Base-by-base conservation (phyloP, 2,888 invertebrate species). In the Drosophila melanosoma region DNA sequence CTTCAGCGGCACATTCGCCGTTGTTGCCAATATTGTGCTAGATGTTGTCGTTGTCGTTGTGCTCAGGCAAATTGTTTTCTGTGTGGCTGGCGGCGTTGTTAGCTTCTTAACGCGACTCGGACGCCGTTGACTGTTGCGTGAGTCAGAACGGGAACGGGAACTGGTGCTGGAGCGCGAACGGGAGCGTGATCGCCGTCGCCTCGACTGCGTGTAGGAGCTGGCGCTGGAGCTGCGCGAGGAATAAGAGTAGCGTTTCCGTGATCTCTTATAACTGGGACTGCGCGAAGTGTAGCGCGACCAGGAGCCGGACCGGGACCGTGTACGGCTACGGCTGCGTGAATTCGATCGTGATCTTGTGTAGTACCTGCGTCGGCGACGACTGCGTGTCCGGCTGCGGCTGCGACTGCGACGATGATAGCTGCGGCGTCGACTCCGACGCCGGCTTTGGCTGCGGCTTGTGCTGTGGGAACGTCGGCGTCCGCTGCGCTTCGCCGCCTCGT, bases 301-400 rank as follows among this genome's bases (percentile, higher is more conserved):
- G 6, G 93, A 93, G 73, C 91, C 73, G 0, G 91, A 89, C 5
- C 85, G 79, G 20, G 69, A 74, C 15, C 87, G 83, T 62, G 92
- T 93, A 63, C 83, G 81, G 29, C 89, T 66, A 0, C 81, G 66
- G 0, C 57, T 82, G 10, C 87, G 83, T 60, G 92, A 93, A 63
- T 40, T 36, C n/a, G 56, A 56, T n/a, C 93, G 82, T 6, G 87
- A 89, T 38, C 83, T 63, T 2, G 79, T 68, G 36, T 83, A 81
- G 53, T 82, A 78, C 26, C 83, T 76, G 2, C 87, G 82, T 0
- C 83, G 81, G 23, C 89, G 71, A 0, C 83, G 66, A 1, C 57
- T 57, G 15, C 42, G 57, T 45, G 57, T 54, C 8, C 79, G 78
- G 15, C 85, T 82, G 10, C 84, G 77, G 10, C 66, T 80, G 8